Evolutionary conservation across 2,113 vertebrate species (phyloP).

Genomic region (Myrmophylax atrothorax): DNA sequence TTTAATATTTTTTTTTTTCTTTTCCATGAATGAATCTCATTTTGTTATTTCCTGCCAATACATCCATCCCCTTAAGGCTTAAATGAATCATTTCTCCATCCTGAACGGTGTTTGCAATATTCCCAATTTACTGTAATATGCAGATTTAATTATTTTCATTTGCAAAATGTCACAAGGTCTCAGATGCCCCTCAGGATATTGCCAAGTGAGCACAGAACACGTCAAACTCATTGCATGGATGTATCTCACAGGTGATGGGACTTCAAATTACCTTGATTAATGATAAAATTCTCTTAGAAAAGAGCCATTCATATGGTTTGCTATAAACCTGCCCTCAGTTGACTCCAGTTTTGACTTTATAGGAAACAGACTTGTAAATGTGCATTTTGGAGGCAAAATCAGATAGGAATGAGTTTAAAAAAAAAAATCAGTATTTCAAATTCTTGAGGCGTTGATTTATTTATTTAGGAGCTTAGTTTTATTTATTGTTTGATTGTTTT

Average conservation of each 20-base stretch:
- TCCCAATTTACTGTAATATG: neutral
- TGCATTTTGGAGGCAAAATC: neutral
- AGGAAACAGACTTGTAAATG: neutral
- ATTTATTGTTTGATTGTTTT: no score
- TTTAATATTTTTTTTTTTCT: slow-evolving; percentile 42
- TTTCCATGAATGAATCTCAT: slow-evolving; percentile 12
- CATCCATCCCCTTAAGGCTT: neutral
- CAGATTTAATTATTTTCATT: slow-evolving; percentile 30
- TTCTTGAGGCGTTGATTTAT: neutral
- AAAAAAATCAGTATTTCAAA: neutral
- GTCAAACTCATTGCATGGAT: neutral
- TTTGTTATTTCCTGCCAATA: slow-evolving; percentile 46
- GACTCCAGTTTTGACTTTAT: neutral
- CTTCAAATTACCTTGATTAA: neutral
- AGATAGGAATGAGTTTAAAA: neutral
- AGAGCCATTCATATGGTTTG: neutral
- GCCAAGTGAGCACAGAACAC: neutral
- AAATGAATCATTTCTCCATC: slow-evolving; percentile 34
- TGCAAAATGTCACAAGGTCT: neutral
- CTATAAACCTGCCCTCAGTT: neutral
- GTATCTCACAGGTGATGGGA: neutral
- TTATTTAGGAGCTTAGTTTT: no score
- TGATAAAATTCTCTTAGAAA: neutral
- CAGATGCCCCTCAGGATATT: neutral
- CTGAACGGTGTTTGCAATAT: neutral